Conservation (phyloP, 2,888 invertebrate genomes). For the Agonopterix arenella region DNA sequence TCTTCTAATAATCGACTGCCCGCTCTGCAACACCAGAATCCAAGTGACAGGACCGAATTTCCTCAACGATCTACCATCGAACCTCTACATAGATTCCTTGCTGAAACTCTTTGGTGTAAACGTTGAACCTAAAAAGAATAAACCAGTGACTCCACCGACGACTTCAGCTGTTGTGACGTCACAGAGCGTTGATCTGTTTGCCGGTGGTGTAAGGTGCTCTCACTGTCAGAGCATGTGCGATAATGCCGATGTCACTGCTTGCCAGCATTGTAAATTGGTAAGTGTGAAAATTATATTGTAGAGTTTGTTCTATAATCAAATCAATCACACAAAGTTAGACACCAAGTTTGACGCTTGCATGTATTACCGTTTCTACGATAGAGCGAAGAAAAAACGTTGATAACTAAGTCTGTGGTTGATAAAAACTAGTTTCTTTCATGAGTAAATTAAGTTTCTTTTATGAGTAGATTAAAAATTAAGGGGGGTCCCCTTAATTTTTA, state of each 20-base stretch:
- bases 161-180: slow-evolving; percentile 18
- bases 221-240: slow-evolving; percentile 58
- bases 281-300: slow-evolving; percentile 13
- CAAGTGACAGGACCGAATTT: slow-evolving; percentile 67
- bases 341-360: too few species aligned
- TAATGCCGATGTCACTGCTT: slow-evolving; percentile 42
- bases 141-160: slow-evolving; percentile 29
- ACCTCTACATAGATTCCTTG: slow-evolving; percentile 81
- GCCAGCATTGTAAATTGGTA: slow-evolving; percentile 80
- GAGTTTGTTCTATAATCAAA: too few species aligned
- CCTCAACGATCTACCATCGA: slow-evolving; percentile 78
- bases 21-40: slow-evolving; percentile 73
- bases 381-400: too few species aligned
- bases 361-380: too few species aligned
- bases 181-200: slow-evolving; percentile 50
- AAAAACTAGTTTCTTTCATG: too few species aligned
- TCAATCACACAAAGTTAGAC: too few species aligned
- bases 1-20: slow-evolving; percentile 64
- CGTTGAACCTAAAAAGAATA: slow-evolving; percentile 16
- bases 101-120: slow-evolving; percentile 64
- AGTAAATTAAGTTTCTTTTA: too few species aligned
- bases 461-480: too few species aligned
- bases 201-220: slow-evolving; percentile 44
- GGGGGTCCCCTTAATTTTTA: too few species aligned
- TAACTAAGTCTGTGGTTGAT: too few species aligned